Evolutionary conservation across 2,113 vertebrate genomes (phyloP).

Genomic region (Pluvialis apricaria): DNA sequence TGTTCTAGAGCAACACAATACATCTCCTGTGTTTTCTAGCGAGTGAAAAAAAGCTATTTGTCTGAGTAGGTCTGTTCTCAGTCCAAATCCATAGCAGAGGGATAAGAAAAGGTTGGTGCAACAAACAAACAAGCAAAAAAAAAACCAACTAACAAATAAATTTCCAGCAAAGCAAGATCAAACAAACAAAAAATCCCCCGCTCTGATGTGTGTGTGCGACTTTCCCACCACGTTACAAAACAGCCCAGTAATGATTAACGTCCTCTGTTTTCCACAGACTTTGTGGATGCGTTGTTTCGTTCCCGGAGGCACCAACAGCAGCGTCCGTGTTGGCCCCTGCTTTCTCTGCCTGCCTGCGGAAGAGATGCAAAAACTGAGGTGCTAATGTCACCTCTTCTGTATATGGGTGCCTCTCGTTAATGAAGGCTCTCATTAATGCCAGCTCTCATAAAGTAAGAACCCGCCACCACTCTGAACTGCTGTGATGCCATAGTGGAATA

Average conservation of each 20-base stretch:
- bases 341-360: neutral
- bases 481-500: neutral
- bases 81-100: neutral
- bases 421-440: neutral
- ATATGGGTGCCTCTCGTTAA: neutral
- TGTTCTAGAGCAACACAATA: neutral
- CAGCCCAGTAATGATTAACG: neutral
- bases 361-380: neutral
- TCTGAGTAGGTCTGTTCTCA: neutral
- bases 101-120: neutral
- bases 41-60: neutral
- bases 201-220: neutral
- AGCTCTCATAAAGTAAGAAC: neutral
- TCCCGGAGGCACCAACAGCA: neutral
- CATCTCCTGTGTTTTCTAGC: neutral
- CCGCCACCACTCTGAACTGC: neutral
- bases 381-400: neutral
- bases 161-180: neutral
- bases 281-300: rapidly evolving
- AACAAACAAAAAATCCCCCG: neutral
- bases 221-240: neutral
- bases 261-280: neutral
- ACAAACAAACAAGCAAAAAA: neutral
- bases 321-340: rapidly evolving
- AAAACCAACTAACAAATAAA: neutral